These are phyloP conservation scores for Pristionchus entomophagus DNA, from an alignment of 2,888 invertebrate species.

Conservation along the genomic window DNA sequence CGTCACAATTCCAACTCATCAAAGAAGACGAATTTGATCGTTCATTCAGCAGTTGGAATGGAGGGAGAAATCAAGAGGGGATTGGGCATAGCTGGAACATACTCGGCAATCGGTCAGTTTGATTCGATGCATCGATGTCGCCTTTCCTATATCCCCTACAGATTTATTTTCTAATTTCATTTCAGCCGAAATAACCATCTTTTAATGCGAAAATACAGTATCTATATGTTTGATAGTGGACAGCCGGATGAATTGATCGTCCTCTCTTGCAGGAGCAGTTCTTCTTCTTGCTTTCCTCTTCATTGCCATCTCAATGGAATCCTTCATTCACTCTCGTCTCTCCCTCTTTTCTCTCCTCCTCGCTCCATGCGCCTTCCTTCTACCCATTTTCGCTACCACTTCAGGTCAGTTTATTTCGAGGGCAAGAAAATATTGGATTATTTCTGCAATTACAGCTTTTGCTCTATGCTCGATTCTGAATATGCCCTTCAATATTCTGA, in stretches of 20 bases:
- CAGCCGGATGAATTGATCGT: background rate
- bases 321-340: background rate
- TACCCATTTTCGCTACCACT: constrained; percentile 11
- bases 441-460: constrained; percentile 23
- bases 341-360: background rate
- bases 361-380: constrained; percentile 52
- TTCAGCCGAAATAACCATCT: no score
- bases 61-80: constrained; percentile 45
- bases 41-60: constrained; percentile 60
- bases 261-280: background rate
- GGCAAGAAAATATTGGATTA: background rate
- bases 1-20: constrained; percentile 52
- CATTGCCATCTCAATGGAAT: background rate
- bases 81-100: background rate
- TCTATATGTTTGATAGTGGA: no score
- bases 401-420: constrained; percentile 1
- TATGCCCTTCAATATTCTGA: constrained; percentile 54
- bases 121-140: no score
- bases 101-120: background rate
- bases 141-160: no score
- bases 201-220: no score
- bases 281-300: constrained; percentile 13
- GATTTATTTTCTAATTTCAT: no score
- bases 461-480: constrained; percentile 3
- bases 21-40: constrained; percentile 51